Evolutionary conservation across 2,797 vertebrate species (phyloP).

Genomic region (Champsocephalus gunnari): DNA sequence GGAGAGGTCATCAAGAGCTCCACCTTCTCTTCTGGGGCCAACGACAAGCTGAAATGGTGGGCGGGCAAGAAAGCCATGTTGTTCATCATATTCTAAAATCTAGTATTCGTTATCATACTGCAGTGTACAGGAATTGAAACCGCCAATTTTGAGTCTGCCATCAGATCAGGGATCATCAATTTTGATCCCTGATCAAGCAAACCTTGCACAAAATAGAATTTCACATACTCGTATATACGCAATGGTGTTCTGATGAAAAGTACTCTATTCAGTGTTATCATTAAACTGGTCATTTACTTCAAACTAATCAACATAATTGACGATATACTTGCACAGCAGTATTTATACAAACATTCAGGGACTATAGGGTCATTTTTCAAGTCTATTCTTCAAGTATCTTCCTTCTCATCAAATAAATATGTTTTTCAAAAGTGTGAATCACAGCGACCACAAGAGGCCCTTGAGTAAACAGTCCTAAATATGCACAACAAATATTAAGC

Average conservation of each 20-base stretch:
- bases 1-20: conserved; percentile 99
- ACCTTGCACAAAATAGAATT: background rate
- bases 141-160: background rate
- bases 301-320: background rate
- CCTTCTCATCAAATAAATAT: too few species aligned
- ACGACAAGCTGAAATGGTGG: conserved; percentile 98
- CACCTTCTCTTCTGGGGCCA: conserved; percentile 98
- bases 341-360: too few species aligned
- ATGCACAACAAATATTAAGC: too few species aligned
- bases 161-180: too few species aligned
- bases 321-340: too few species aligned
- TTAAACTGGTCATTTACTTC: background rate
- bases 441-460: too few species aligned
- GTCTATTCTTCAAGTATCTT: too few species aligned
- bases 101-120: background rate
- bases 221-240: background rate
- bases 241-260: background rate
- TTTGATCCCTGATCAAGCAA: background rate
- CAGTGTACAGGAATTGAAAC: background rate
- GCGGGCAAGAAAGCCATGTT: conserved; percentile 21
- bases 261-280: background rate
- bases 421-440: too few species aligned
- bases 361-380: too few species aligned
- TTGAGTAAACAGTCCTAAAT: too few species aligned
- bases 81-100: background rate